phyloP scores from a whole-genome alignment of 2,113 vertebrate species.

The Vulpes ferrilata region DNA sequence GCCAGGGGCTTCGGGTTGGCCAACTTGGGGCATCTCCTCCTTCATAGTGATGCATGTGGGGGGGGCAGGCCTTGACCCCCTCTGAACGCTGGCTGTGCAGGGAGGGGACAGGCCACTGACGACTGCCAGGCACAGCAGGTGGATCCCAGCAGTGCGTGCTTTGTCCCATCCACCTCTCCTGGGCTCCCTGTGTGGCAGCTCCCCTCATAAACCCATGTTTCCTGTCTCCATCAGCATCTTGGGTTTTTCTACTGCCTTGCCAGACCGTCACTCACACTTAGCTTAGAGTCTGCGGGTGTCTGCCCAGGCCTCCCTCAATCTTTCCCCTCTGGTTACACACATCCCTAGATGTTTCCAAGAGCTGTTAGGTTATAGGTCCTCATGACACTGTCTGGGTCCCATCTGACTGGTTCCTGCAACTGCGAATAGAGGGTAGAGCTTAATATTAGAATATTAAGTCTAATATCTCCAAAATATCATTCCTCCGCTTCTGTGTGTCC shows the following conservation, averaged over 20 bases:
- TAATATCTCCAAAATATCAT: neutral
- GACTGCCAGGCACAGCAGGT: neutral
- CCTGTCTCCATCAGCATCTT: neutral
- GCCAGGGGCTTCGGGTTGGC: neutral
- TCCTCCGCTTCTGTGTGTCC: neutral
- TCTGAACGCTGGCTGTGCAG: too few species aligned
- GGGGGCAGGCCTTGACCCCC: neutral
- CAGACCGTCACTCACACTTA: neutral
- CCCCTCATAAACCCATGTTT: neutral
- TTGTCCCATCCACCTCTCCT: neutral
- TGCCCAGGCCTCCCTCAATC: too few species aligned
- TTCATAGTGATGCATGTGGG: accelerated
- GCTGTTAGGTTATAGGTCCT: neutral
- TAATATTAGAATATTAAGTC: neutral
- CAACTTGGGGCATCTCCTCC: neutral
- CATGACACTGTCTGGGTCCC: neutral
- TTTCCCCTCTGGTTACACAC: neutral
- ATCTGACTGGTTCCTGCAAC: neutral
- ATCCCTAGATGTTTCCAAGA: neutral
- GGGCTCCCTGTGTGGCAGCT: too few species aligned
- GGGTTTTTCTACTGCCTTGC: too few species aligned
- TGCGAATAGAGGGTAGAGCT: too few species aligned
- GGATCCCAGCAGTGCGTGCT: neutral
- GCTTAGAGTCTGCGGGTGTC: neutral
- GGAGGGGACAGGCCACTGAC: neutral